Percentiles rank a stretch among this genome's conserved stretches.
phyloP scores from a whole-genome alignment of 2,113 vertebrate genomes.

The Okapia johnstoni region DNA sequence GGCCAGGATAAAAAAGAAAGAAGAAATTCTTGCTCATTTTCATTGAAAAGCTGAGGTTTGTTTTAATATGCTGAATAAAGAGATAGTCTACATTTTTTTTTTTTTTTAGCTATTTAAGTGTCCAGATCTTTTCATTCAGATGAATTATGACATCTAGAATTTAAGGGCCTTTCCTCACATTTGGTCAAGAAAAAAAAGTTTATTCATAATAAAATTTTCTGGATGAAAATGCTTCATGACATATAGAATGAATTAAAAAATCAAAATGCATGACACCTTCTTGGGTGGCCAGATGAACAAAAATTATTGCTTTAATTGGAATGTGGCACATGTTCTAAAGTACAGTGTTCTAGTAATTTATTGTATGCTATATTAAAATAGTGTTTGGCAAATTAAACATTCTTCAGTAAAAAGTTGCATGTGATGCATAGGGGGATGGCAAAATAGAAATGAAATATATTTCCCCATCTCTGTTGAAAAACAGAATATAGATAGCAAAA shows the following conservation, averaged over 20 bases:
- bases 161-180: not conserved
- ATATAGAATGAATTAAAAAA: not conserved
- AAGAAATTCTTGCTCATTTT: not conserved
- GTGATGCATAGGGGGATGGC: not conserved
- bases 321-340: slow-evolving; percentile 39
- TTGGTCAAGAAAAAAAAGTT: slow-evolving; percentile 23
- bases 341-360: not conserved
- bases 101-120: not conserved
- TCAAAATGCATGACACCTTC: slow-evolving; percentile 24
- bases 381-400: slow-evolving; percentile 50
- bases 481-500: not conserved
- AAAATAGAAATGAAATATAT: not conserved
- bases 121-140: not conserved
- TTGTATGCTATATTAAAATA: not conserved
- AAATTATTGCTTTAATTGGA: slow-evolving; percentile 51
- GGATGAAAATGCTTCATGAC: slow-evolving; percentile 46
- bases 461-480: slow-evolving; percentile 45
- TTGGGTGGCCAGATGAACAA: slow-evolving; percentile 33
- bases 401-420: slow-evolving; percentile 22
- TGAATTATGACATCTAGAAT: not conserved
- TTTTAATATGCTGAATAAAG: not conserved
- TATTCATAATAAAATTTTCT: slow-evolving; percentile 59
- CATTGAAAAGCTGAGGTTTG: not conserved
- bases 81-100: not conserved
- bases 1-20: not conserved